Base-by-base conservation (phyloP, 1,140 invertebrate genomes). In the Drusus annulatus region DNA sequence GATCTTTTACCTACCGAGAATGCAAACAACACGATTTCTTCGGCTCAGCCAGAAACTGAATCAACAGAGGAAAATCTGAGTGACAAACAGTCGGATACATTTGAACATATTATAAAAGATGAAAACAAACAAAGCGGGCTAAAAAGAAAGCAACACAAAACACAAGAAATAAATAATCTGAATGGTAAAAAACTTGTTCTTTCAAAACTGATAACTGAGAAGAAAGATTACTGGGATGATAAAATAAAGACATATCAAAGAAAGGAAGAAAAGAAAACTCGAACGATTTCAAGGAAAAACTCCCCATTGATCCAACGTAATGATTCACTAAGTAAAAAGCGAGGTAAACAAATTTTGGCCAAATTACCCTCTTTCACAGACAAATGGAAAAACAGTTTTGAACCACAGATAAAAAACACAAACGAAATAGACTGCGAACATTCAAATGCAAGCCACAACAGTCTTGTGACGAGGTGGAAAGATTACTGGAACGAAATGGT, bases 11-110 rank as follows among this genome's bases (percentile, higher is more conserved):
- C 16, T 45, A 60, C 19, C 31, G 52, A 76, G 60, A 52, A 73
- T 45, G 56, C 85, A 84, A 76, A 84, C 83, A 86, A 88, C 87
- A 87, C 84, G 89, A 89, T 88, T 90, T 90, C 88, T 87, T 87
- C 88, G 87, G 86, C 90, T 90, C 89, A 90, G 88, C 83, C 84
- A 86, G 85, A 85, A 85, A 87, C 88, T 90, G 89, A 90, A 89
- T 88, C 86, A 82, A 82, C 86, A 87, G 88, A 87, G 89, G 89
- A 83, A 90, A 90, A 87, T 90, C 89, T 45, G 8, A 45, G 16
- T 36, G 19, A 68, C 19, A 31, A 45, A 36, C 63, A 68, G n/a
- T 31, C 50, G 25, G 28, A 68, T 68, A 60, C 28, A n/a, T 13
- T 17, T n/a, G 13, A 63, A 68, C 17, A 17, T 17, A 50, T 17